These are phyloP conservation scores for Apistogramma diplotaenia DNA, from an alignment of 2,113 vertebrate genomes.

Conservation along the genomic window DNA sequence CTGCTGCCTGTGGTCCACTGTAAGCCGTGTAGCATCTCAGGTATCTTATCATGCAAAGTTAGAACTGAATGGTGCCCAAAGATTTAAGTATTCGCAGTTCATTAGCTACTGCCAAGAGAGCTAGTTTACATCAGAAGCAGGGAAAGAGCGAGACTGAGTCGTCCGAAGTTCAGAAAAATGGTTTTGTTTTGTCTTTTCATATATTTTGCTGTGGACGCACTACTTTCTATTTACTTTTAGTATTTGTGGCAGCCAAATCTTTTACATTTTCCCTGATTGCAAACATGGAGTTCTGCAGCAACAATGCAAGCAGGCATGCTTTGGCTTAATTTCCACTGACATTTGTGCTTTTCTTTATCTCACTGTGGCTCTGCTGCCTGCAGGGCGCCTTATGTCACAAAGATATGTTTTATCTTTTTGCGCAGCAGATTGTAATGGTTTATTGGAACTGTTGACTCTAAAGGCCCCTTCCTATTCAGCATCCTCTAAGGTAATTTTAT, in stretches of 20 bases:
- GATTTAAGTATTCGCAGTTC: too few relatives aligned
- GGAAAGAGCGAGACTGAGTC: too few relatives aligned
- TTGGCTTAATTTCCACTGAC: constrained; percentile 23
- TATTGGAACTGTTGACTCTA: neutral
- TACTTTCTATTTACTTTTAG: neutral
- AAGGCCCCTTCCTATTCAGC: neutral
- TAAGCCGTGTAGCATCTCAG: neutral
- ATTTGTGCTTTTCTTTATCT: constrained; percentile 28
- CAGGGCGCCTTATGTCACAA: constrained; percentile 10
- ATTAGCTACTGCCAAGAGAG: too few relatives aligned
- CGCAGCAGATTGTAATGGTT: constrained; percentile 1
- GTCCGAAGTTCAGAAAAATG: too few relatives aligned
- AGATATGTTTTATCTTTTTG: neutral
- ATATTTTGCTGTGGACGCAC: neutral
- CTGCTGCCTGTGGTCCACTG: constrained; percentile 4
- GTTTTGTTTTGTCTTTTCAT: neutral
- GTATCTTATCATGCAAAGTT: too few relatives aligned
- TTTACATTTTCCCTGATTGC: neutral
- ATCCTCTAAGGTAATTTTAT: neutral
- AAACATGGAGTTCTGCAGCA: neutral
- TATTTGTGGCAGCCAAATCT: neutral
- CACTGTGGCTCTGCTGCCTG: constrained; percentile 1
- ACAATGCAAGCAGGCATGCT: neutral
- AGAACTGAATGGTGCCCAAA: too few relatives aligned
- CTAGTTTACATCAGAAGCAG: too few relatives aligned